These are phyloP conservation scores for Thereva unica DNA, from an alignment of 2,888 invertebrate genomes.

Conservation along the genomic window DNA sequence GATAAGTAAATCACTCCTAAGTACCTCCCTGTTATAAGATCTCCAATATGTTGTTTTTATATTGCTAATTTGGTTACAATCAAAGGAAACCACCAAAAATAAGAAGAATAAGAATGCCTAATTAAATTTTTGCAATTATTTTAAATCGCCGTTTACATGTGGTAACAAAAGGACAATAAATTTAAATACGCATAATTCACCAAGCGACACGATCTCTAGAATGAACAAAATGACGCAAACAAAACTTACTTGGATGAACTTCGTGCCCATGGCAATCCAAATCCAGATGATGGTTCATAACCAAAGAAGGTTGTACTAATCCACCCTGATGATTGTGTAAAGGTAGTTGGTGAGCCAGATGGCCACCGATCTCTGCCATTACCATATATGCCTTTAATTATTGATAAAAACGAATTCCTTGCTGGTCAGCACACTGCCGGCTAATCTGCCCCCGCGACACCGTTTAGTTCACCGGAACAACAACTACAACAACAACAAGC, in stretches of 20 bases:
- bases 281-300: conserved; percentile 64
- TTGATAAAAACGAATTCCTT: conserved; percentile 15
- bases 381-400: conserved; percentile 60
- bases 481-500: conserved; percentile 4
- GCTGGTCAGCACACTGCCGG: neutral
- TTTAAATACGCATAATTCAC: too few species aligned
- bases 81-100: too few species aligned
- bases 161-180: too few species aligned
- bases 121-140: too few species aligned
- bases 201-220: too few species aligned
- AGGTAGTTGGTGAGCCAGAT: conserved; percentile 68
- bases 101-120: too few species aligned
- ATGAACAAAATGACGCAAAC: neutral
- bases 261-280: conserved; percentile 59
- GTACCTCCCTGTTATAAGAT: too few species aligned
- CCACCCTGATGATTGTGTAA: conserved; percentile 63
- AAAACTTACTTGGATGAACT: conserved; percentile 53
- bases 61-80: too few species aligned
- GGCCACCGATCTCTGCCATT: conserved; percentile 69
- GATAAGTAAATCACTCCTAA: too few species aligned
- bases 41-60: too few species aligned
- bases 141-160: too few species aligned
- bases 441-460: too few species aligned
- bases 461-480: neutral
- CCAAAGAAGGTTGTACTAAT: conserved; percentile 65